A percentile compares a stretch with the other conserved stretches of the same genome.
Evolutionary conservation across 2,797 vertebrate genomes (phyloP).

Genomic region (Gambusia yucatana): DNA sequence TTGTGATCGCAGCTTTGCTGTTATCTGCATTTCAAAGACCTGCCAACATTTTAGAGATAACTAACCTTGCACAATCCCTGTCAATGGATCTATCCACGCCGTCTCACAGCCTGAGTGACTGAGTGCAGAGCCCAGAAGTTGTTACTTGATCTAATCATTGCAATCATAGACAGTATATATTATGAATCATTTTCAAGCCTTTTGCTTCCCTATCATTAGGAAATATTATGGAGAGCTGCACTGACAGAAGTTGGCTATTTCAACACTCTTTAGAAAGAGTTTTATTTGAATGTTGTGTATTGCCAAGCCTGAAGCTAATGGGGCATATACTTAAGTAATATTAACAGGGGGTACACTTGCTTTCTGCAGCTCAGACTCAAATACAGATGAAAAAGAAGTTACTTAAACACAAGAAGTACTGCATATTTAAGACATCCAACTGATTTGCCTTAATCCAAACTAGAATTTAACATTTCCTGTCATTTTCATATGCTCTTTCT

Average conservation of each 20-base stretch:
- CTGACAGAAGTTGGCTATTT: conserved; percentile 39
- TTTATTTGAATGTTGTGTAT: conserved; percentile 41
- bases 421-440: conserved; percentile 22
- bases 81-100: conserved; percentile 18
- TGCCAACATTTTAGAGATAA: conserved; percentile 59
- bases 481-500: conserved; percentile 2
- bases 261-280: conserved; percentile 35
- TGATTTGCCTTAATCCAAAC: conserved; percentile 1
- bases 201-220: conserved; percentile 29
- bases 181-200: conserved; percentile 22
- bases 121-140: conserved; percentile 28
- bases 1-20: conserved; percentile 53
- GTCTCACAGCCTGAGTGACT: conserved; percentile 44
- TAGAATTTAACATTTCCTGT: conserved; percentile 1
- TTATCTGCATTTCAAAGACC: conserved; percentile 67
- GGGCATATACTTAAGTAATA: conserved; percentile 51
- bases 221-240: conserved; percentile 53
- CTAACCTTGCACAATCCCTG: conserved; percentile 31
- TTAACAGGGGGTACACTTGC: conserved; percentile 21
- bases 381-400: conserved; percentile 4
- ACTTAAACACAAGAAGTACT: not conserved
- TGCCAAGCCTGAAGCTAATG: conserved; percentile 42
- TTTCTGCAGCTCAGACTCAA: conserved; percentile 22
- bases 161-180: conserved; percentile 29
- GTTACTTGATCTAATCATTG: conserved; percentile 52